Percentiles rank a stretch among this genome's conserved stretches.
These are phyloP conservation scores for Hydrotaea cyrtoneurina DNA, from an alignment of 2,888 invertebrate genomes.

Conservation along the genomic window DNA sequence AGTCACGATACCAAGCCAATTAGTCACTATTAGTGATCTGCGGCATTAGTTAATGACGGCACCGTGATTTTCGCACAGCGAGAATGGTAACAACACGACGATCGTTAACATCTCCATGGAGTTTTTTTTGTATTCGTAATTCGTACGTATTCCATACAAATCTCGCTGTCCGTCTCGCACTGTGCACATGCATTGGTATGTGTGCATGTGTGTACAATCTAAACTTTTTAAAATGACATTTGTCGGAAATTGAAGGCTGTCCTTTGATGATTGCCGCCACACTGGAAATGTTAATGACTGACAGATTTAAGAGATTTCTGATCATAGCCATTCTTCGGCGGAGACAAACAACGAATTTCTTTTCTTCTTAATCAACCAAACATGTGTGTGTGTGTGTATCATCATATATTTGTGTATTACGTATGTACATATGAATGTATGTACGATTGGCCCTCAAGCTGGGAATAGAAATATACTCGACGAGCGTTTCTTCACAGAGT, in stretches of 20 bases:
- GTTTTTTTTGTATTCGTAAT: neutral
- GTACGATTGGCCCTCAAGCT: neutral
- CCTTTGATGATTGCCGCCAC: constrained; percentile 4
- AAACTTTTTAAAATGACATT: neutral
- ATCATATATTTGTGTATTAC: too few species aligned
- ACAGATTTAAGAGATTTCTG: neutral
- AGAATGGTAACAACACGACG: constrained; percentile 2
- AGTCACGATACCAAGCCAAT: constrained; percentile 65
- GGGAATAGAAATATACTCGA: neutral
- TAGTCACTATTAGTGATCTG: constrained; percentile 66
- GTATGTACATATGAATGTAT: too few species aligned
- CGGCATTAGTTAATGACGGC: constrained; percentile 56
- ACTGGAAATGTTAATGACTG: constrained; percentile 9
- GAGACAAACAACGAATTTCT: neutral
- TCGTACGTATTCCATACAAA: neutral
- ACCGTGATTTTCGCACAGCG: constrained; percentile 45
- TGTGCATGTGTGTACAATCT: neutral
- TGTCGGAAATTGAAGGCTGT: constrained; percentile 13
- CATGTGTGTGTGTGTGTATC: neutral
- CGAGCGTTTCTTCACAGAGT: neutral
- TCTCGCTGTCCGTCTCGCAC: neutral
- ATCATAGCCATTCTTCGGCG: neutral
- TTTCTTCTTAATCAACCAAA: neutral
- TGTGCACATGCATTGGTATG: neutral
- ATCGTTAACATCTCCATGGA: neutral